phyloP scores from a whole-genome alignment of 2,797 vertebrate genomes.

The Apogon hyalosoma region DNA sequence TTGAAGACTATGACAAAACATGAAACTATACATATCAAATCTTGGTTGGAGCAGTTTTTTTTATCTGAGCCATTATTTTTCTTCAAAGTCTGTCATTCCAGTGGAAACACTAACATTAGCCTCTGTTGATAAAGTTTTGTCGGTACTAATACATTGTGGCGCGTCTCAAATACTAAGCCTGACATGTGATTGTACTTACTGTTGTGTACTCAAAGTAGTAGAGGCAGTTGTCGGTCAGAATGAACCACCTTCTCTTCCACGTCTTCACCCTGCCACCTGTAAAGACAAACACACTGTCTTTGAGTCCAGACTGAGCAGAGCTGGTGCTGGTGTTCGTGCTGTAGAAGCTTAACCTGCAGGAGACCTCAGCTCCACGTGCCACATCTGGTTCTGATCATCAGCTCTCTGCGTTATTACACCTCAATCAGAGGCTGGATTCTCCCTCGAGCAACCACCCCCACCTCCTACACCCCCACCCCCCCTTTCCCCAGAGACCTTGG shows the following conservation, averaged over 20 bases:
- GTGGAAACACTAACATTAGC: too few species aligned
- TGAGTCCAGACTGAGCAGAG: slow-evolving; percentile 22
- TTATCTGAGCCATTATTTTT: too few species aligned
- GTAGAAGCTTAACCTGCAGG: slow-evolving; percentile 41
- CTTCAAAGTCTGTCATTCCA: too few species aligned
- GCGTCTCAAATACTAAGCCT: too few species aligned
- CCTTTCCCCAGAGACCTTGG: slow-evolving; percentile 21
- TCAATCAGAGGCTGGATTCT: slow-evolving; percentile 51
- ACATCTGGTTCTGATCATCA: slow-evolving; percentile 74
- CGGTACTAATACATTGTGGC: not conserved
- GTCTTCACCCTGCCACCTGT: slow-evolving; percentile 97
- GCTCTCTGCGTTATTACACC: slow-evolving; percentile 48
- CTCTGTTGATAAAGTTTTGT: too few species aligned
- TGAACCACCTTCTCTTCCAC: slow-evolving; percentile 99
- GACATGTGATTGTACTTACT: slow-evolving; percentile 36
- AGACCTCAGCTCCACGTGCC: slow-evolving; percentile 62
- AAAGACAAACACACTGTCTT: slow-evolving; percentile 23
- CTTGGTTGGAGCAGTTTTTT: too few species aligned
- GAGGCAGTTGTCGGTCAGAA: slow-evolving; percentile 97
- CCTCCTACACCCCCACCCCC: slow-evolving; percentile 5
- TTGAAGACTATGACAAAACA: too few species aligned
- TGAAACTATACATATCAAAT: too few species aligned
- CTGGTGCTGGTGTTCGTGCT: slow-evolving; percentile 19
- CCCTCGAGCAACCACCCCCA: slow-evolving; percentile 1
- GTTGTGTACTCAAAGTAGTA: slow-evolving; percentile 95